Evolutionary conservation across 2,888 invertebrate species (phyloP).

Genomic region (Druceiella hillmani): DNA sequence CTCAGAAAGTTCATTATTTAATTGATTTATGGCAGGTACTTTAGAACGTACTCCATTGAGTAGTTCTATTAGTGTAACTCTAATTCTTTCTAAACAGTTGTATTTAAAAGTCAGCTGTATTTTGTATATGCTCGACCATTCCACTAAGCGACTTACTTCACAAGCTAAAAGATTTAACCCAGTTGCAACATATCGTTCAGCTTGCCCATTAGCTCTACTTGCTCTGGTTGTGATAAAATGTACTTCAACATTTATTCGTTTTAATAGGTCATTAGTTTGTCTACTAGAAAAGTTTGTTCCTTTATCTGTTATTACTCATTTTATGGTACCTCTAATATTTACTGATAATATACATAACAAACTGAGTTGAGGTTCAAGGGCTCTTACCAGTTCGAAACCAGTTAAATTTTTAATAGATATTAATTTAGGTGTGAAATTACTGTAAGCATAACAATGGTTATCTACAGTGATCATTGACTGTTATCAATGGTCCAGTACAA

Average conservation of each 20-base stretch:
- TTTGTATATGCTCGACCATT: constrained; percentile 3
- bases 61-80: constrained; percentile 1
- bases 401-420: constrained; percentile 1
- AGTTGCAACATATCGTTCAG: constrained; percentile 2
- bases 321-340: constrained; percentile 1
- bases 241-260: not conserved
- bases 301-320: constrained; percentile 1
- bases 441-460: not conserved
- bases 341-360: too few species aligned
- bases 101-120: constrained; percentile 1
- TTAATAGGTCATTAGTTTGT: constrained; percentile 1
- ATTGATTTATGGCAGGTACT: not conserved
- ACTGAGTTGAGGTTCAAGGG: not conserved
- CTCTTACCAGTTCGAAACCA: not conserved
- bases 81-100: not conserved
- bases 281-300: constrained; percentile 1
- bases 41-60: not conserved
- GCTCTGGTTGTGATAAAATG: constrained; percentile 1
- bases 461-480: not conserved
- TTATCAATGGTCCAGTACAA: constrained; percentile 1
- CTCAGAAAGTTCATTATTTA: not conserved
- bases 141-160: constrained; percentile 1
- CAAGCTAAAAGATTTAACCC: constrained; percentile 2
- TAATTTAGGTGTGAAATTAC: not conserved
- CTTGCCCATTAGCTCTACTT: constrained; percentile 1